Evolutionary conservation across 2,888 invertebrate genomes (phyloP), one percentile per base, ranked within the genome.

Genomic region (Andricus curvator): DNA sequence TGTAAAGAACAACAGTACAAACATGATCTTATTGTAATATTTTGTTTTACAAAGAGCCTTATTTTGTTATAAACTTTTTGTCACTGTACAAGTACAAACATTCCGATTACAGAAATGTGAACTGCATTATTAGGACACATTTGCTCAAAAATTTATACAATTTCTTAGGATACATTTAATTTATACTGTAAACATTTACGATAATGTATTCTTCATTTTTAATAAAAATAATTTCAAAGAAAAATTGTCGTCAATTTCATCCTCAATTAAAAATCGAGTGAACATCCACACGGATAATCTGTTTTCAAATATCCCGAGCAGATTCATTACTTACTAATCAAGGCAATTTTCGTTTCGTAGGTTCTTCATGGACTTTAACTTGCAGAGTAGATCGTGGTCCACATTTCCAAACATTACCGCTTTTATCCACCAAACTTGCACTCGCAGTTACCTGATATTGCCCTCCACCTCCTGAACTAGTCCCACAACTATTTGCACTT

Each of bases 391-490:
- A 96, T 88, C 96, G 95, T 0, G 98, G 98, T 0, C 98, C 98
- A 0, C 98, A 98, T 90, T 96, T 97, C 98, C 99, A 99, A 8
- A 96, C 94, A 80, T 96, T 96, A 0, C 97, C 97, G 84, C 95
- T 94, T 85, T 96, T 96, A 92, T 99, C 98, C 1, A 98, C 95
- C 78, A 98, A 96, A 83, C 96, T 96, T 0, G 98, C 97, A 90
- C 97, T 97, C 11, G 98, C 95, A 0, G 96, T 96, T 44, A 98
- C 96, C 83, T 95, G 94, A 92, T 96, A 96, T 84, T 96, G 95
- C 0, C 96, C 96, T 20, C 96, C 95, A 0, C 94, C 93, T 37
- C 81, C 68, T 29, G 65, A 87, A 67, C 84, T 84, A n/a, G 85
- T 93, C 15, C 11, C 20, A 74, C 74, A 74, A 56, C n/a, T 74